phyloP scores from a whole-genome alignment of 2,797 vertebrate genomes.

The Enteromius trimaculatus region DNA sequence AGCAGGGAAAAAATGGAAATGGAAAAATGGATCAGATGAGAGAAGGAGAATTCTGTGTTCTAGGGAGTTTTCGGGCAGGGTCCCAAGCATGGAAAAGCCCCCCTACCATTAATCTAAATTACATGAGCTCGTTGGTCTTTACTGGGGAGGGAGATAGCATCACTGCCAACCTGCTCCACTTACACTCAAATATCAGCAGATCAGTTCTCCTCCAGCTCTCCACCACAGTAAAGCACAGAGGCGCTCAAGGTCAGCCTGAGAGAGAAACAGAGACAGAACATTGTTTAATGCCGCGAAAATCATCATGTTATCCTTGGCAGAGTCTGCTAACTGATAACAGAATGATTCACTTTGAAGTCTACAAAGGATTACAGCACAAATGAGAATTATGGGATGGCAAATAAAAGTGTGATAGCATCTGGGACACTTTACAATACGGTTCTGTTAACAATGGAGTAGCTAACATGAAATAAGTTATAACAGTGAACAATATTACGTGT shows the following conservation, averaged over 20 bases:
- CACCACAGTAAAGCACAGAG: slow-evolving; percentile 19
- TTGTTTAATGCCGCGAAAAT: slow-evolving; percentile 37
- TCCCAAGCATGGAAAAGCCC: slow-evolving; percentile 51
- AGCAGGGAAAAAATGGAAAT: slow-evolving; percentile 42
- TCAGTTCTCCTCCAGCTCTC: slow-evolving; percentile 25
- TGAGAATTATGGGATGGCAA: slow-evolving; percentile 18
- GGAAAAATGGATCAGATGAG: slow-evolving; percentile 52
- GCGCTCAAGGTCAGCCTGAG: slow-evolving; percentile 22
- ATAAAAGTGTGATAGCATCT: slow-evolving; percentile 16
- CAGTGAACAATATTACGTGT: background rate
- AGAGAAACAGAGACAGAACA: slow-evolving; percentile 33
- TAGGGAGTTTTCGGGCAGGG: slow-evolving; percentile 52
- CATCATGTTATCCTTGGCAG: slow-evolving; percentile 41
- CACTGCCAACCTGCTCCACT: slow-evolving; percentile 48
- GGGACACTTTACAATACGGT: background rate
- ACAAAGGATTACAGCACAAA: slow-evolving; percentile 22
- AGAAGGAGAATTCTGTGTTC: slow-evolving; percentile 48
- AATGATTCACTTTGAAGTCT: slow-evolving; percentile 35
- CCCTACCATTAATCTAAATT: slow-evolving; percentile 63
- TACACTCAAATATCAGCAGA: slow-evolving; percentile 48
- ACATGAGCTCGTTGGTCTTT: slow-evolving; percentile 63
- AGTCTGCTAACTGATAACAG: slow-evolving; percentile 41
- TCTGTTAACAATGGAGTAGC: background rate
- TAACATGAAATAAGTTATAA: background rate
- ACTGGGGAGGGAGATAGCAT: slow-evolving; percentile 60